These are phyloP conservation scores for Agriopis leucophaearia DNA, from an alignment of 2,888 invertebrate genomes.

Conservation along the genomic window DNA sequence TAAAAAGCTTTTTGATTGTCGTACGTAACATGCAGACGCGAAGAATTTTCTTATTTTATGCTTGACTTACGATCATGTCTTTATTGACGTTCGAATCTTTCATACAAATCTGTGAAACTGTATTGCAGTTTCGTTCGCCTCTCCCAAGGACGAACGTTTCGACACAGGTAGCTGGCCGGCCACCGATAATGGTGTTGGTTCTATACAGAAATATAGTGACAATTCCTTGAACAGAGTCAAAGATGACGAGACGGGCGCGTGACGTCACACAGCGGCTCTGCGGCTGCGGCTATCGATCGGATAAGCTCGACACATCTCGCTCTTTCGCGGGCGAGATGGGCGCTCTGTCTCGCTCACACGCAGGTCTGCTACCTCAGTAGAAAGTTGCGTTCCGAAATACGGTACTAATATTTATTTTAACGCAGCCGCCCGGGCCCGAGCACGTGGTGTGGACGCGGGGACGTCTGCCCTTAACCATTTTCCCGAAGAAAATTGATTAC, in stretches of 20 bases:
- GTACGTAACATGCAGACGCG: slow-evolving; percentile 34
- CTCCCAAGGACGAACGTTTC: slow-evolving; percentile 36
- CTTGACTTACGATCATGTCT: slow-evolving; percentile 34
- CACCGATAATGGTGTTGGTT: slow-evolving; percentile 52
- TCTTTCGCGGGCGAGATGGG: slow-evolving; percentile 57
- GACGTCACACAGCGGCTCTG: slow-evolving; percentile 85
- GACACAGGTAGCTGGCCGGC: slow-evolving; percentile 40
- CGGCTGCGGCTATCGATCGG: slow-evolving; percentile 87
- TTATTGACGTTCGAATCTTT: slow-evolving; percentile 31
- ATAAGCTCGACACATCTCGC: slow-evolving; percentile 72
- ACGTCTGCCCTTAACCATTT: slow-evolving; percentile 23
- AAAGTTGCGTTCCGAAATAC: slow-evolving; percentile 82
- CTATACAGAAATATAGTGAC: slow-evolving; percentile 77
- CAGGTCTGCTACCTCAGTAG: slow-evolving; percentile 66
- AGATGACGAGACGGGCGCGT: slow-evolving; percentile 84
- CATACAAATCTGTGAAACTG: slow-evolving; percentile 8
- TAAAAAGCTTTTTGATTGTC: slow-evolving; percentile 40
- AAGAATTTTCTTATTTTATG: slow-evolving; percentile 32
- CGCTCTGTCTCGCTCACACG: slow-evolving; percentile 66
- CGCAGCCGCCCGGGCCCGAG: slow-evolving; percentile 74
- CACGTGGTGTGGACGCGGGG: slow-evolving; percentile 70
- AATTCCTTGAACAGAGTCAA: slow-evolving; percentile 81
- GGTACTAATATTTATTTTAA: slow-evolving; percentile 86
- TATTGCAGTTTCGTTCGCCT: slow-evolving; percentile 14
- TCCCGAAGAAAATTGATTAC: slow-evolving; percentile 5